These are phyloP conservation scores for Chloebia gouldiae DNA, from an alignment of 2,113 vertebrate genomes.

Conservation along the genomic window DNA sequence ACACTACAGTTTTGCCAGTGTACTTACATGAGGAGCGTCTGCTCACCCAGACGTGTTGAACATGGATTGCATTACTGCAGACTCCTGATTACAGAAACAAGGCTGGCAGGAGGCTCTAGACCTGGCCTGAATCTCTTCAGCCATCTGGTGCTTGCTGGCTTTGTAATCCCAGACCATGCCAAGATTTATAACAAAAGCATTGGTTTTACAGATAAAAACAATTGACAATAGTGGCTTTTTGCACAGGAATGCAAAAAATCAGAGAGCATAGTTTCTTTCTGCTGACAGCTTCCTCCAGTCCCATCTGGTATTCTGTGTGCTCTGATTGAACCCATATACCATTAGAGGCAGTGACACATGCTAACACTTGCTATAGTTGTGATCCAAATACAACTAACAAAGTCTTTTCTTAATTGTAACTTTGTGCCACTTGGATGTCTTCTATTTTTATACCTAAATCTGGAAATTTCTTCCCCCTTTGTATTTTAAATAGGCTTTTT, in stretches of 20 bases:
- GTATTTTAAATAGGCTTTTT: not conserved
- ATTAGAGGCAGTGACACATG: constrained; percentile 20
- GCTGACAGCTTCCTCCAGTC: constrained; percentile 14
- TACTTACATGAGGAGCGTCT: not conserved
- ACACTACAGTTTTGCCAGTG: not conserved
- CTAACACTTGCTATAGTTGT: not conserved
- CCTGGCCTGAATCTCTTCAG: constrained; percentile 14
- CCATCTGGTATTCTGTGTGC: constrained; percentile 28
- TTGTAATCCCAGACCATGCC: not conserved
- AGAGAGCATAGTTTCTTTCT: not conserved
- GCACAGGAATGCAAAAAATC: constrained; percentile 19
- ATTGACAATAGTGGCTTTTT: constrained; percentile 1
- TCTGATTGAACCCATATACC: constrained; percentile 33
- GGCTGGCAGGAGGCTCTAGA: not conserved
- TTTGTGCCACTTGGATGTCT: not conserved
- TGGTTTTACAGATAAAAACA: not conserved
- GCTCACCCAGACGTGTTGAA: not conserved
- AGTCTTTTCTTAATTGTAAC: not conserved
- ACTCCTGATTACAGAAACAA: not conserved
- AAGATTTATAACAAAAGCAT: constrained; percentile 30
- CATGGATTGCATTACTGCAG: not conserved
- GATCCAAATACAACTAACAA: not conserved
- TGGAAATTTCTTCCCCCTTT: not conserved
- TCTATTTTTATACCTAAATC: not conserved
- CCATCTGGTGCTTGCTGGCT: constrained; percentile 33